Evolutionary conservation across 2,888 invertebrate species (phyloP).

Genomic region (Cosmopolites sordidus): DNA sequence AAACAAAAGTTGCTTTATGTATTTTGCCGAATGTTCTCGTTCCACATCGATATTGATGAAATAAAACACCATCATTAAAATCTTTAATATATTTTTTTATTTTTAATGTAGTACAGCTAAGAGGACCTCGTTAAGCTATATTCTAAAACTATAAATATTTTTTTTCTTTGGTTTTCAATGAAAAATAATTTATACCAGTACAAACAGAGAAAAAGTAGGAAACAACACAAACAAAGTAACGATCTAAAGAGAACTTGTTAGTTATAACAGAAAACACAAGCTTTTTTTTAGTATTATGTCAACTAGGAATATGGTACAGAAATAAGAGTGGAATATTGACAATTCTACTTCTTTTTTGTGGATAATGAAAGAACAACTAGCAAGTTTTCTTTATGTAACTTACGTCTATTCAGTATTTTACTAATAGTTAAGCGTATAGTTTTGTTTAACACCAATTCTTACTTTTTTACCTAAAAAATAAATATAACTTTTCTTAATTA

Average conservation of each 20-base stretch:
- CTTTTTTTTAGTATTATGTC: no score
- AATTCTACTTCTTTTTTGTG: no score
- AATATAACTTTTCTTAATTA: constrained; percentile 38
- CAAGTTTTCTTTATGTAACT: not conserved
- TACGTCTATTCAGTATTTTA: constrained; percentile 2
- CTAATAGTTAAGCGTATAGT: constrained; percentile 10
- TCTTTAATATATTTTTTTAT: constrained; percentile 32
- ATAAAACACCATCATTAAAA: constrained; percentile 22
- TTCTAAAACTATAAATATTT: constrained; percentile 44
- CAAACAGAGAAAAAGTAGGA: constrained; percentile 35
- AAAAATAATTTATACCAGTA: constrained; percentile 34
- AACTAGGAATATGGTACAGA: no score
- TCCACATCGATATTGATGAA: no score
- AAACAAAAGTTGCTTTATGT: no score
- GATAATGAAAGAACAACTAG: no score
- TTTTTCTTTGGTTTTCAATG: constrained; percentile 42
- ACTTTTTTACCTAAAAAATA: constrained; percentile 29
- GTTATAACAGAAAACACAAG: not conserved
- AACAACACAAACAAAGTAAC: constrained; percentile 10
- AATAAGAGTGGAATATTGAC: no score
- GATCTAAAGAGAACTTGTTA: not conserved
- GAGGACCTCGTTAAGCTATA: constrained; percentile 40
- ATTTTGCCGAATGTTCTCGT: no score
- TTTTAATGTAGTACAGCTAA: constrained; percentile 34
- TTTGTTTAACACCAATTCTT: constrained; percentile 18